These are phyloP conservation scores for Zapornia atra DNA, from an alignment of 2,113 vertebrate species.

Conservation along the genomic window DNA sequence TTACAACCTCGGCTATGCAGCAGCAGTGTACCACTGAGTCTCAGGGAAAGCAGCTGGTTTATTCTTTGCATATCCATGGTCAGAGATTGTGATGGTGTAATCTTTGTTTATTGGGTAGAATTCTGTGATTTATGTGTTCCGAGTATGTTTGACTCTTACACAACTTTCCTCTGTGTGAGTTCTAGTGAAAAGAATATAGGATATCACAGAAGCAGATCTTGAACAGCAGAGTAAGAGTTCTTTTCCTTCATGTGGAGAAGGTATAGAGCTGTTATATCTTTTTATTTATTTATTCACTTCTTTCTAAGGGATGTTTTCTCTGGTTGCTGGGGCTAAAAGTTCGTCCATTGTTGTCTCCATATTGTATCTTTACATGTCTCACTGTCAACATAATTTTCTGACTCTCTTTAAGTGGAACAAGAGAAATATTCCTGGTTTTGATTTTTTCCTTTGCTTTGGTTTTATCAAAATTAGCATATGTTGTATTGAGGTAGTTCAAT, in stretches of 20 bases:
- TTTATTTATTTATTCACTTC: too few relatives aligned
- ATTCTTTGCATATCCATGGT: not conserved
- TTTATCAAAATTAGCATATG: not conserved
- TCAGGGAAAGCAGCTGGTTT: not conserved
- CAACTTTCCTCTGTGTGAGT: not conserved
- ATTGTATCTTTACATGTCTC: not conserved
- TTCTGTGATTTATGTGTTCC: conserved; percentile 1
- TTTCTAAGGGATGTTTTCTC: not conserved
- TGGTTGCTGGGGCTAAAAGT: not conserved
- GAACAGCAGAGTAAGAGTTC: not conserved
- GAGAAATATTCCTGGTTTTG: not conserved
- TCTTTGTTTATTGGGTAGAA: not conserved
- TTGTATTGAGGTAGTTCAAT: not conserved
- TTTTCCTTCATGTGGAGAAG: not conserved
- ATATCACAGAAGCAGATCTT: not conserved
- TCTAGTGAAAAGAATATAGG: not conserved
- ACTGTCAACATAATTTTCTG: not conserved
- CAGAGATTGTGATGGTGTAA: not conserved
- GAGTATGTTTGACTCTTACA: not conserved
- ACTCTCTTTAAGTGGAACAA: not conserved
- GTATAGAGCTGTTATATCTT: not conserved
- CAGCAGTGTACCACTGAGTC: not conserved
- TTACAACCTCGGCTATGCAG: not conserved
- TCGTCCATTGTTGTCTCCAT: not conserved
- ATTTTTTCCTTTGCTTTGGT: not conserved